These are phyloP conservation scores for Toxotes lorentzi DNA, from an alignment of 2,797 vertebrate species.

Conservation along the genomic window DNA sequence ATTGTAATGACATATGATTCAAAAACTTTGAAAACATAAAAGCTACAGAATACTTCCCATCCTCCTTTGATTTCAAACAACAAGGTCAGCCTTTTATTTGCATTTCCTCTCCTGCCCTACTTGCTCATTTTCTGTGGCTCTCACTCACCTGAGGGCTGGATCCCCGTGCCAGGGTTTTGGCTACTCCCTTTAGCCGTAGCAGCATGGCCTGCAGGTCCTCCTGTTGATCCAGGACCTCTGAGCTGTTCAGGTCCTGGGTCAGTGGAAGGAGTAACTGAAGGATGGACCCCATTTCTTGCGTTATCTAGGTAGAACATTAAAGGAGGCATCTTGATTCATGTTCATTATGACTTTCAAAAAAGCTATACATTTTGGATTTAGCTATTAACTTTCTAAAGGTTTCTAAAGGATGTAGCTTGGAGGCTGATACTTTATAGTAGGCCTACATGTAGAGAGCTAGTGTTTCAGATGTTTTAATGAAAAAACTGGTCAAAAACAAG, in stretches of 20 bases:
- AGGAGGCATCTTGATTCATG: background rate
- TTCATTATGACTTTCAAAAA: background rate
- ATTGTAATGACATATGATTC: background rate
- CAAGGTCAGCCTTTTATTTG: conserved; percentile 43
- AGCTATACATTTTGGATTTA: background rate
- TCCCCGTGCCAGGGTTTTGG: conserved; percentile 69
- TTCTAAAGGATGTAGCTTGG: no score
- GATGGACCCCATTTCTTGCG: conserved; percentile 72
- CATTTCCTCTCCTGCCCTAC: conserved; percentile 13
- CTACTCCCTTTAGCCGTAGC: conserved; percentile 75
- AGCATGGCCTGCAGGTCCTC: conserved; percentile 73
- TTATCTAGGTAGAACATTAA: conserved; percentile 59
- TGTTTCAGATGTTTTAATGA: conserved; percentile 10
- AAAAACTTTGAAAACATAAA: background rate
- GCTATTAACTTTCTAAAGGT: background rate
- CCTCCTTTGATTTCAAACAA: conserved; percentile 34
- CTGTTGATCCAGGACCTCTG: conserved; percentile 41
- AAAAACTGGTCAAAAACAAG: conserved; percentile 11
- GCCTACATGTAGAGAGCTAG: conserved; percentile 1
- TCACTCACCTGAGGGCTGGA: conserved; percentile 76
- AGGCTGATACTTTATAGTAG: conserved; percentile 1
- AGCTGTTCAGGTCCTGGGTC: conserved; percentile 52
- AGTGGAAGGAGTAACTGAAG: conserved; percentile 77
- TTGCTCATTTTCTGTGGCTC: background rate
- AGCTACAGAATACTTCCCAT: background rate